Percentiles rank a stretch among this genome's conserved stretches.
Evolutionary conservation across 1,140 invertebrate species (phyloP).

Genomic region (Hyphantria cunea): DNA sequence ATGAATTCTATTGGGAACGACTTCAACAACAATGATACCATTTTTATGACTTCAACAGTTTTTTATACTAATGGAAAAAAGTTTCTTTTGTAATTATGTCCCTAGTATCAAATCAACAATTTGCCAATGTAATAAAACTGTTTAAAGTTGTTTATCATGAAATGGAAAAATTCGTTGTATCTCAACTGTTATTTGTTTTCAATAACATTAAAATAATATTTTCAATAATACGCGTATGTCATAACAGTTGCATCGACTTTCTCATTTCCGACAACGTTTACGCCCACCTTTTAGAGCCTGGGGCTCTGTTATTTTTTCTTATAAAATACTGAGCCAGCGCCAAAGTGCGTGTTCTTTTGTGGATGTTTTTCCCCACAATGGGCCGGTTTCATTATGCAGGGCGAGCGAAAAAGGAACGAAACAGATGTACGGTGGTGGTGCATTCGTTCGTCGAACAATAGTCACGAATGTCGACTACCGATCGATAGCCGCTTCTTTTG

Average conservation of each 20-base stretch:
- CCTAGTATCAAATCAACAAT: too few species aligned
- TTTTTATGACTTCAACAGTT: too few species aligned
- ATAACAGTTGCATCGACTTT: conserved; percentile 77
- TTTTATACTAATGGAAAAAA: too few species aligned
- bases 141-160: too few species aligned
- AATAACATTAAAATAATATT: conserved; percentile 46
- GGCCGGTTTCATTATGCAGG: conserved; percentile 73
- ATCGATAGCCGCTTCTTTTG: conserved; percentile 67
- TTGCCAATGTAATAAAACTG: too few species aligned
- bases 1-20: too few species aligned
- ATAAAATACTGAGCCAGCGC: conserved; percentile 53
- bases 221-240: conserved; percentile 71
- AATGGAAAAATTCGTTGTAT: too few species aligned
- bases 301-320: conserved; percentile 68
- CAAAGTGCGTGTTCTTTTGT: conserved; percentile 74
- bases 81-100: too few species aligned
- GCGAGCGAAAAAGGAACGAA: conserved; percentile 68
- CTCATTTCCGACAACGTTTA: conserved; percentile 63
- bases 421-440: conserved; percentile 72
- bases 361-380: conserved; percentile 68
- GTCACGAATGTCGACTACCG: conserved; percentile 61
- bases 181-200: conserved; percentile 57
- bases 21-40: too few species aligned
- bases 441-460: conserved; percentile 68
- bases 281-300: conserved; percentile 66